Evolutionary conservation across 2,113 vertebrate genomes (phyloP), one percentile per base, ranked within the genome.

Genomic region (Rattus rattus): DNA sequence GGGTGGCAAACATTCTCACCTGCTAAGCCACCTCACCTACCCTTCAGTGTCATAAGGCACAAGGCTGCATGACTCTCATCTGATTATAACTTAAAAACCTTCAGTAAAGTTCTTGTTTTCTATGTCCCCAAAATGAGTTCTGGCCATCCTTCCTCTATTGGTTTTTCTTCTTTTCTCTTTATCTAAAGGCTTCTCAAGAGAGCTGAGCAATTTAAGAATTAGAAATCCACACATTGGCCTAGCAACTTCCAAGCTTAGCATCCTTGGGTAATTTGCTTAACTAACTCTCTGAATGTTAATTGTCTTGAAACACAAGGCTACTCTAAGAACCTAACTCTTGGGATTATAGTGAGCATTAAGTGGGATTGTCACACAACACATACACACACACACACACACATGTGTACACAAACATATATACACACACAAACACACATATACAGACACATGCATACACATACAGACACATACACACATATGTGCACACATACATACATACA

Each of bases 41-140:
- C 39, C 56, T 47, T 17, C n/a, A 11, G 24, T 20, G n/a, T 7
- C 4, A 11, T 54, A 88, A 80, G 30, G 56, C 12, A 80, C 12
- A 17, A 10, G 75, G 14, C 17, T 76, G 1, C 26, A 73, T 14
- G 69, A 33, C 33, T 5, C 14, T 72, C 52, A 54, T 67, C 28
- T 65, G 81, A 86, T 43, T 93, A 95, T 95, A 93, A 89, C 33
- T 85, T 88, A 95, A 83, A 24, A 0, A 59, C 19, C 75, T 91
- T 88, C 61, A 88, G 49, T 36, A 88, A 81, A 94, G 83, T 17
- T 83, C 43, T 56, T 83, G 56, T 90, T 90, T 77, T 92, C 91
- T 76, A 2, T 88, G 28, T 92, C 39, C 84, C 26, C 24, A 65
- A 39, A 93, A 65, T 3, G 52, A 88, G 28, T 84, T 73, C 43